Percentiles rank a stretch among this genome's conserved stretches.
Evolutionary conservation across 2,888 invertebrate genomes (phyloP).

Genomic region (Alentia gelatinosa): DNA sequence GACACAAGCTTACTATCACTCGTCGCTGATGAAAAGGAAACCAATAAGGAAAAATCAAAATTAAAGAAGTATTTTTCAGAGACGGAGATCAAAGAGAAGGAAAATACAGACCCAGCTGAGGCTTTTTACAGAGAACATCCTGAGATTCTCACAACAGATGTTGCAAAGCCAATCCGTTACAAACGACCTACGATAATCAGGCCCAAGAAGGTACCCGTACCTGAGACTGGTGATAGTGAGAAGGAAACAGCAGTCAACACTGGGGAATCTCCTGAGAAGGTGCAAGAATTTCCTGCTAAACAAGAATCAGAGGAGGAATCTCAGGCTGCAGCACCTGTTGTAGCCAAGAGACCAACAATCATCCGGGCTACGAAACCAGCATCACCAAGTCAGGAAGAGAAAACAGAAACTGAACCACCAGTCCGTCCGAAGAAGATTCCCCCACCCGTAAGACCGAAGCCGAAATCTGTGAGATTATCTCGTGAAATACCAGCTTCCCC

Average conservation of each 20-base stretch:
- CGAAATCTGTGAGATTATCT: neutral
- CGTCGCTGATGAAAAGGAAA: neutral
- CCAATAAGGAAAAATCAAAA: neutral
- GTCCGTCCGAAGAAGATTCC: neutral
- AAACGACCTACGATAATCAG: conserved; percentile 8
- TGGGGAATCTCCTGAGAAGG: neutral
- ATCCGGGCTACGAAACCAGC: neutral
- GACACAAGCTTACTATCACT: neutral
- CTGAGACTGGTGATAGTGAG: neutral
- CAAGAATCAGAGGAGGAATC: neutral
- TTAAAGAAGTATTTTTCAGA: conserved; percentile 26
- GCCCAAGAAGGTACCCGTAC: neutral
- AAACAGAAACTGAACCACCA: neutral
- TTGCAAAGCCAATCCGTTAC: neutral
- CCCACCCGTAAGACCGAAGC: neutral
- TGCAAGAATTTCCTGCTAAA: neutral
- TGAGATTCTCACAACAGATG: neutral
- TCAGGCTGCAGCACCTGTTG: neutral
- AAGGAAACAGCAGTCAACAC: neutral
- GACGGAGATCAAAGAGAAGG: conserved; percentile 18
- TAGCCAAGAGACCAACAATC: conserved; percentile 27
- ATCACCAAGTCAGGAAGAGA: neutral
- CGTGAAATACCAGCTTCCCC: neutral
- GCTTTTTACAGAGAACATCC: neutral
- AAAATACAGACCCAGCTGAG: neutral